Evolutionary conservation across 2,888 invertebrate genomes (phyloP).

Genomic region (Kuschelorhynchus macadamiae): DNA sequence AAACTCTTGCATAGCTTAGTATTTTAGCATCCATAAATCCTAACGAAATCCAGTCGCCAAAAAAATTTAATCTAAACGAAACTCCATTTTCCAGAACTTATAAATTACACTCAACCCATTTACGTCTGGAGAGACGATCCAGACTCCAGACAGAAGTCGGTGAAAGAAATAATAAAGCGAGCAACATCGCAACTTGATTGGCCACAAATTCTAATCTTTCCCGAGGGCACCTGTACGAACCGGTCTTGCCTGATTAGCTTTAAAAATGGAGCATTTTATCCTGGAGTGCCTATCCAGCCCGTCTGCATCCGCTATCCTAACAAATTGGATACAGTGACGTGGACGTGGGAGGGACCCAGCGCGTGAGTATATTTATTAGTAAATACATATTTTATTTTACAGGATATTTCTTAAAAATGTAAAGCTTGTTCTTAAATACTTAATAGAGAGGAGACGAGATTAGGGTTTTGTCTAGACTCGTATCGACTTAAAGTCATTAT

Average conservation of each 20-base stretch:
- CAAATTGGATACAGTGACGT: slow-evolving; percentile 88
- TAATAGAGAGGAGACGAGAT: no score
- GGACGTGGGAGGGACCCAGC: slow-evolving; percentile 96
- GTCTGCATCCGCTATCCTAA: slow-evolving; percentile 94
- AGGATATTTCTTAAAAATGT: not conserved
- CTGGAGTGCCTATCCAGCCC: slow-evolving; percentile 95
- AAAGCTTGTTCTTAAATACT: no score
- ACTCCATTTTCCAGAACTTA: slow-evolving; percentile 77
- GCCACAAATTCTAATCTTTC: slow-evolving; percentile 96
- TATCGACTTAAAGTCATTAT: no score
- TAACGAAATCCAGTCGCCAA: no score
- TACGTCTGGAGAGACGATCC: slow-evolving; percentile 95
- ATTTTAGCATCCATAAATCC: no score
- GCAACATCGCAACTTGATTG: slow-evolving; percentile 88
- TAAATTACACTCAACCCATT: slow-evolving; percentile 95
- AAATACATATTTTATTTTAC: not conserved
- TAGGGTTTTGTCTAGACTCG: no score
- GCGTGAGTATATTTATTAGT: slow-evolving; percentile 78
- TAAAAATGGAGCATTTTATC: slow-evolving; percentile 94
- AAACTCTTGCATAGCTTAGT: no score
- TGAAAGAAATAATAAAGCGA: slow-evolving; percentile 88
- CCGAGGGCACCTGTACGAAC: slow-evolving; percentile 97
- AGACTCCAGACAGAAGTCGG: slow-evolving; percentile 90
- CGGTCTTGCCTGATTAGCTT: slow-evolving; percentile 91
- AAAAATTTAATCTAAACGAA: no score